Conservation (phyloP, 2,113 vertebrate species). For the Muntiacus reevesi region DNA sequence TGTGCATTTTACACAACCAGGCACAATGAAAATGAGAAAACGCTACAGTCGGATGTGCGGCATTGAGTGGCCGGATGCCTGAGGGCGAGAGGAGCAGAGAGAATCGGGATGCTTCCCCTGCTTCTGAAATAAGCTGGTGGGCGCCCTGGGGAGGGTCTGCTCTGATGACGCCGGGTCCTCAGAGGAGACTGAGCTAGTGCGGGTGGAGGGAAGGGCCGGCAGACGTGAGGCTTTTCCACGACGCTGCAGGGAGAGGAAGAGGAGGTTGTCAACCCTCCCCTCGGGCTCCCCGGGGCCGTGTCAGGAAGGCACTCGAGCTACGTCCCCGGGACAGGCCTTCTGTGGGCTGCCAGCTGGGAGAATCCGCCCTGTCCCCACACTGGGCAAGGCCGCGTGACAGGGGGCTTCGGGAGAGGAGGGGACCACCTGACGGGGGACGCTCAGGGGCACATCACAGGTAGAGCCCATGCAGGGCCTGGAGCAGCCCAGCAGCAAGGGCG, state of each 20-base stretch:
- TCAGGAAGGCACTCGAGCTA: fast-evolving
- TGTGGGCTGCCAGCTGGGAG: fast-evolving
- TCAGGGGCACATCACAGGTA: neutral
- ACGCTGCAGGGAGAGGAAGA: neutral
- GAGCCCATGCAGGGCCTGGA: neutral
- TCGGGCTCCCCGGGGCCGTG: fast-evolving
- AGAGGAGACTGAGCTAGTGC: fast-evolving
- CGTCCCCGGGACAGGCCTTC: fast-evolving
- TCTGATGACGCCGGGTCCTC: fast-evolving
- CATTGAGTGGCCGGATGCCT: fast-evolving
- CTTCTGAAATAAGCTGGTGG: too few species aligned
- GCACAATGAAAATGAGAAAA: neutral
- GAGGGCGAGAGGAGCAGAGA: fast-evolving
- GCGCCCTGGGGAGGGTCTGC: fast-evolving
- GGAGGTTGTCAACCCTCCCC: too few species aligned
- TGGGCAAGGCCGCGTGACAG: fast-evolving
- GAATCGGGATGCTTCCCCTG: fast-evolving
- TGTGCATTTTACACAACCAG: neutral
- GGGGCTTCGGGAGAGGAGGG: neutral
- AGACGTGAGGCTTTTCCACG: fast-evolving
- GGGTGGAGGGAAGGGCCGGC: fast-evolving
- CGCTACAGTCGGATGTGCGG: fast-evolving
- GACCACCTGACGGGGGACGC: neutral
- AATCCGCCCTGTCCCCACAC: fast-evolving
- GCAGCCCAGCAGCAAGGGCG: too few species aligned